Conservation (phyloP, 2,113 vertebrate genomes). For the Tychaedon coryphoeus region DNA sequence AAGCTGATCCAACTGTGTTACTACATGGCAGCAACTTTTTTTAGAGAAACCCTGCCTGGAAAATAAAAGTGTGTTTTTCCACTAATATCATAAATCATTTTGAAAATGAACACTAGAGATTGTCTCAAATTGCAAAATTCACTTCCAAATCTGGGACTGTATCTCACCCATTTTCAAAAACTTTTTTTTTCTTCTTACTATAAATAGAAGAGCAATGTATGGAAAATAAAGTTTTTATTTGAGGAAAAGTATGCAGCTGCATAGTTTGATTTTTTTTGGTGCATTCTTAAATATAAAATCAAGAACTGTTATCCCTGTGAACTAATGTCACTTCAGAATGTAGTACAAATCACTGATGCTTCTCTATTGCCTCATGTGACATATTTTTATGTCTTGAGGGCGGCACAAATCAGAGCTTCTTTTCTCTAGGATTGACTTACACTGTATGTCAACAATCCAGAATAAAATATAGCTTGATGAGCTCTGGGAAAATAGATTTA, state of each 20-base stretch:
- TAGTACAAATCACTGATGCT: not conserved
- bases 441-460: not conserved
- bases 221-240: not conserved
- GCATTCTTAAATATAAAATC: not conserved
- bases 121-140: not conserved
- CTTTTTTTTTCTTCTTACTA: not conserved
- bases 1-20: not conserved
- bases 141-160: not conserved
- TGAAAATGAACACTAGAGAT: not conserved
- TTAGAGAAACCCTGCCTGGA: not conserved
- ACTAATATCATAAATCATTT: not conserved
- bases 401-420: not conserved
- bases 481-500: not conserved
- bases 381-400: not conserved
- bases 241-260: not conserved
- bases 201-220: not conserved
- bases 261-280: not conserved
- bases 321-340: not conserved
- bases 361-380: not conserved
- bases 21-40: not conserved
- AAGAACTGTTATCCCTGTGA: not conserved
- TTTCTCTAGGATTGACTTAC: not conserved
- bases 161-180: not conserved
- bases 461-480: not conserved
- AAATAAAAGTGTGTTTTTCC: not conserved